Conservation (phyloP, 2,888 invertebrate genomes). For the Polydrusus pterygomalis region DNA sequence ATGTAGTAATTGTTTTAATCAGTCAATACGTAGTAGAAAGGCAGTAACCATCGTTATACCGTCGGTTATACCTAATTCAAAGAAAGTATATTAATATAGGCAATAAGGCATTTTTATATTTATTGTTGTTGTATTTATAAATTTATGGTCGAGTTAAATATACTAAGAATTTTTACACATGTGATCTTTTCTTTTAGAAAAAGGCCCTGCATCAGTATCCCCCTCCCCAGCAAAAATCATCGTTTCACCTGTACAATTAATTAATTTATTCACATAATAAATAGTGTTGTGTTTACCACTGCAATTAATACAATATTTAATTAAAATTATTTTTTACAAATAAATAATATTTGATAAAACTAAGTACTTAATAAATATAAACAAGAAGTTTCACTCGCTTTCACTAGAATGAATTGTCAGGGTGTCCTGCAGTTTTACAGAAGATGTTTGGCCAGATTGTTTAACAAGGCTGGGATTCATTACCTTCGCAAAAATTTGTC, state of each 20-base stretch:
- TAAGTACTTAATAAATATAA: neutral
- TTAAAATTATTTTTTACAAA: slow-evolving; percentile 10
- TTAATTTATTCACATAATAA: slow-evolving; percentile 14
- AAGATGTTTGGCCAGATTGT: slow-evolving; percentile 55
- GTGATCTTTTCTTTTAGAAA: neutral
- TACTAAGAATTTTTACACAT: neutral
- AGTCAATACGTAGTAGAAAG: slow-evolving; percentile 10
- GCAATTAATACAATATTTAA: neutral
- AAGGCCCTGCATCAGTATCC: too few species aligned
- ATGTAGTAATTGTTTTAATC: slow-evolving; percentile 7
- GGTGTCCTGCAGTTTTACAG: slow-evolving; percentile 52
- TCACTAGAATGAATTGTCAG: slow-evolving; percentile 52
- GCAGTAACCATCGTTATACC: neutral
- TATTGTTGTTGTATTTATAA: slow-evolving; percentile 1
- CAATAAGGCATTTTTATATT: slow-evolving; percentile 10
- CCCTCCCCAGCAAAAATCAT: too few species aligned
- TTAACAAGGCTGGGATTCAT: slow-evolving; percentile 69
- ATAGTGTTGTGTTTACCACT: slow-evolving; percentile 9
- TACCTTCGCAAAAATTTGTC: slow-evolving; percentile 73
- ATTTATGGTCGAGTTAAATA: slow-evolving; percentile 11
- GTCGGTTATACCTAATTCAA: neutral
- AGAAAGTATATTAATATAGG: neutral
- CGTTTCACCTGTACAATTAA: slow-evolving; percentile 1
- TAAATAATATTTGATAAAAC: slow-evolving; percentile 19
- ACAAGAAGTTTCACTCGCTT: slow-evolving; percentile 41